phyloP scores from a whole-genome alignment of 2,113 vertebrate species.

The Pseudorectes ferrugineus region DNA sequence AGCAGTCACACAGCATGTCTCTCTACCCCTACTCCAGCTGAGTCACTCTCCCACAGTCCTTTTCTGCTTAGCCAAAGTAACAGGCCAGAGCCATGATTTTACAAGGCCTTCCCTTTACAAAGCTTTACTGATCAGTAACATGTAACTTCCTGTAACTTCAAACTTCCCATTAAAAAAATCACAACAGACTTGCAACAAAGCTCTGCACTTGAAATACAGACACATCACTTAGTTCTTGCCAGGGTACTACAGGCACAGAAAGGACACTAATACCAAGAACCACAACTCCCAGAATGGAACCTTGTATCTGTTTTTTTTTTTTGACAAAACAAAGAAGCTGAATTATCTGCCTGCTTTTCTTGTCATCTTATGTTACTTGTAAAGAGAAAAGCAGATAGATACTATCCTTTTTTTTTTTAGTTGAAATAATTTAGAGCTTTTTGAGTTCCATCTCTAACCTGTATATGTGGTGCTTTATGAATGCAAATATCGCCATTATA shows the following conservation, averaged over 20 bases:
- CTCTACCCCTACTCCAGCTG: no score
- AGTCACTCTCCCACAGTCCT: no score
- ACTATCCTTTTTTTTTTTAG: neutral
- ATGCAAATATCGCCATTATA: neutral
- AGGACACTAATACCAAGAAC: neutral
- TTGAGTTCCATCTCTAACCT: neutral
- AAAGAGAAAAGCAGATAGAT: neutral
- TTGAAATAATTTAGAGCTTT: neutral
- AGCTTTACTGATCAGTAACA: no score
- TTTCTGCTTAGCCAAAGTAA: no score
- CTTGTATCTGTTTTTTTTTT: neutral
- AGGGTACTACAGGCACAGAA: neutral
- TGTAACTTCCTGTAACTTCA: neutral
- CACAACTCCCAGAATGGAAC: neutral
- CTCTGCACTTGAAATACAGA: neutral
- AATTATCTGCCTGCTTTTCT: neutral
- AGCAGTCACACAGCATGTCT: no score
- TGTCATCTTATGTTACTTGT: neutral
- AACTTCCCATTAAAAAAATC: neutral
- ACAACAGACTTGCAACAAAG: neutral
- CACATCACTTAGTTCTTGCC: neutral
- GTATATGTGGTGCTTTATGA: neutral
- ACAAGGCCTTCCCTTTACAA: no score
- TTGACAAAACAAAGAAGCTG: neutral
- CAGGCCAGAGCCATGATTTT: no score